Evolutionary conservation across 2,888 invertebrate species (phyloP).

Genomic region (Amitus sp.): DNA sequence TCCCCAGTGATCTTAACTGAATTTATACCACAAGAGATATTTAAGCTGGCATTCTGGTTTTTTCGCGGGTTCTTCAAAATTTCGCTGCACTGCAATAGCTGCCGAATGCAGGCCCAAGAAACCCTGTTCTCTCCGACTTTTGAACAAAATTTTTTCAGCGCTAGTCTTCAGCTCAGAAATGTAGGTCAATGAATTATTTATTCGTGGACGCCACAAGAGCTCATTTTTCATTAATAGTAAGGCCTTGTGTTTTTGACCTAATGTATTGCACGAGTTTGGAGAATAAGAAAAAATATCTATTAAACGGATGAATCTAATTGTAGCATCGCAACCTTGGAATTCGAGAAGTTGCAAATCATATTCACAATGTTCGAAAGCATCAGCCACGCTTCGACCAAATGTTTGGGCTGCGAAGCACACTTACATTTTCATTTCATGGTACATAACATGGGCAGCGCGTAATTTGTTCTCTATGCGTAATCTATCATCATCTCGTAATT

Average conservation of each 20-base stretch:
- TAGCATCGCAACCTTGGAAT: constrained; percentile 38
- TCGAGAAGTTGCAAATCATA: not conserved
- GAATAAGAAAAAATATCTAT: constrained; percentile 40
- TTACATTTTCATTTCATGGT: constrained; percentile 34
- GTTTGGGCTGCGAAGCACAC: constrained; percentile 42
- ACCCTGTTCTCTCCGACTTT: not conserved
- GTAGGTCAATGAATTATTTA: not conserved
- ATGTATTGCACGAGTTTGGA: constrained; percentile 39
- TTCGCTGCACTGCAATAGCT: not conserved
- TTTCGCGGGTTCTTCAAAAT: not conserved
- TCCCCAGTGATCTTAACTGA: constrained; percentile 16
- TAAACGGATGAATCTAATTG: constrained; percentile 35
- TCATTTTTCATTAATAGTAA: constrained; percentile 36
- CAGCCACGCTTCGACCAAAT: constrained; percentile 42
- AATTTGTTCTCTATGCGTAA: no score
- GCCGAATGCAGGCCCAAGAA: not conserved
- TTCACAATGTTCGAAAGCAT: constrained; percentile 35
- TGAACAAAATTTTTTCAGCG: not conserved
- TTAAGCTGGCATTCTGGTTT: not conserved
- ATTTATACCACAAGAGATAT: constrained; percentile 19
- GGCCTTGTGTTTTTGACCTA: constrained; percentile 39
- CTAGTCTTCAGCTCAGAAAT: not conserved
- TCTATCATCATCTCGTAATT: not conserved
- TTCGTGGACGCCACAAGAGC: constrained; percentile 9
- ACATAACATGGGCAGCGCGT: no score